Conservation (phyloP, 2,888 invertebrate genomes). For the Drosophila siamana region DNA sequence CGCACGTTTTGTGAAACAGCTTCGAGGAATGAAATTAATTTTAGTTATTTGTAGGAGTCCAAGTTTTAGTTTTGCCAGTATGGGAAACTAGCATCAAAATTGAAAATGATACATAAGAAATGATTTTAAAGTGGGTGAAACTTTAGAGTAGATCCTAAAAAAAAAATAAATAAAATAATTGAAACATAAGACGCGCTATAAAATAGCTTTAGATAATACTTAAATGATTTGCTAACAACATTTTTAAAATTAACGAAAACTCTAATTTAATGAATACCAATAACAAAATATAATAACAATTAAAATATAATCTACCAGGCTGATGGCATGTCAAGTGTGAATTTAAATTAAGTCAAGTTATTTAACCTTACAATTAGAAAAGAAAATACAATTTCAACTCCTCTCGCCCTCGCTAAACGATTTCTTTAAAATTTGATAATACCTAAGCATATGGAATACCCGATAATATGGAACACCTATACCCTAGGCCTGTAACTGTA, state of each 20-base stretch:
- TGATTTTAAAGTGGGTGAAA: constrained; percentile 50
- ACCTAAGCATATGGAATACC: constrained; percentile 14
- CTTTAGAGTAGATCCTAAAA: constrained; percentile 23
- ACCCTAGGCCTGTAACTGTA: constrained; percentile 51
- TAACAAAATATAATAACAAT: constrained; percentile 4
- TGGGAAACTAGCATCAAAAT: constrained; percentile 17
- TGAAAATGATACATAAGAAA: constrained; percentile 10
- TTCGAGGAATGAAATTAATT: constrained; percentile 25
- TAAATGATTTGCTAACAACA: constrained; percentile 45
- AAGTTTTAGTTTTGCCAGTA: constrained; percentile 55
- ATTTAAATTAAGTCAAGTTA: constrained; percentile 41
- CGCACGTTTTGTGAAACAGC: constrained; percentile 18
- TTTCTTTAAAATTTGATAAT: constrained; percentile 42
- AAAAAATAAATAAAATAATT: constrained; percentile 17
- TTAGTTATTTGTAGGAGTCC: constrained; percentile 53
- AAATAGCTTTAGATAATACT: constrained; percentile 64
- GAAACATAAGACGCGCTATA: constrained; percentile 62
- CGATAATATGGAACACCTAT: constrained; percentile 9
- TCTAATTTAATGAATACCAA: constrained; percentile 14
- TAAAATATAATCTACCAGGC: constrained; percentile 20
- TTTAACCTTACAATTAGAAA: constrained; percentile 21
- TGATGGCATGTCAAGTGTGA: constrained; percentile 55
- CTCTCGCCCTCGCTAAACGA: constrained; percentile 50
- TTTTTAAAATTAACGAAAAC: constrained; percentile 23
- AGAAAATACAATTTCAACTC: constrained; percentile 27